Base-by-base conservation (phyloP, 2,888 invertebrate species). In the Gymnosoma rotundatum region DNA sequence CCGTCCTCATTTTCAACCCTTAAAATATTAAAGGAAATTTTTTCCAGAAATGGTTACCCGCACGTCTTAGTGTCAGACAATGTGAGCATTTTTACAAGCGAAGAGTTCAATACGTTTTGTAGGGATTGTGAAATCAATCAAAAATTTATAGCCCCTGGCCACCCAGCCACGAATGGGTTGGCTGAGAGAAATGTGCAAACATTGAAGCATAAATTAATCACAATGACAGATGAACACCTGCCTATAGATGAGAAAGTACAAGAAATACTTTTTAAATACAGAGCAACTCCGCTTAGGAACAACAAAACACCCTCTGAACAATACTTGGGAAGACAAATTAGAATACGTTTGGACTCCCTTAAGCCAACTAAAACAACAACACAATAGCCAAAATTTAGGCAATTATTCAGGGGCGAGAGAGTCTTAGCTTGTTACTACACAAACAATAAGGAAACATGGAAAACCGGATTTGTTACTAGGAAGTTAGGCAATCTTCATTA, bases 31-130 rank as follows among this genome's bases (percentile, higher is more conserved):
- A 0, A 18, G 6, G 1, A 10, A 8, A 70, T 58, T 32, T 32
- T 72, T 48, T 14, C 16, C 2, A 48, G 56, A n/a, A 21, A 67
- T 50, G 52, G 52, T 1, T 50, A 36, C 25, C 52, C 36, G 0
- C 9, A 50, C 32, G 36, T 67, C 9, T 4, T 67, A 7, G 69
- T 69, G 1, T 69, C 69, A 12, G 73, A 73, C 14, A 73, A 73
- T 25, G 73, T 52, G 16, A 38, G 61, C 5, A 73, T 73, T 20
- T 18, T 7, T 18, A 50, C 4, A 6, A 50, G 50, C 18, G 18
- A 18, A 5, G n/a, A 50, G 2, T 50, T 32, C n/a, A n/a, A n/a
- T n/a, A n/a, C n/a, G n/a, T 25, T 32, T 32, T 32, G 32, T 32
- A 8, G 8, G 6, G 8, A 32, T 32, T 32, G 32, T 32, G 32